Evolutionary conservation across 1,140 invertebrate genomes (phyloP), one percentile per base, ranked within the genome.

Genomic region (Neodiprion lecontei): DNA sequence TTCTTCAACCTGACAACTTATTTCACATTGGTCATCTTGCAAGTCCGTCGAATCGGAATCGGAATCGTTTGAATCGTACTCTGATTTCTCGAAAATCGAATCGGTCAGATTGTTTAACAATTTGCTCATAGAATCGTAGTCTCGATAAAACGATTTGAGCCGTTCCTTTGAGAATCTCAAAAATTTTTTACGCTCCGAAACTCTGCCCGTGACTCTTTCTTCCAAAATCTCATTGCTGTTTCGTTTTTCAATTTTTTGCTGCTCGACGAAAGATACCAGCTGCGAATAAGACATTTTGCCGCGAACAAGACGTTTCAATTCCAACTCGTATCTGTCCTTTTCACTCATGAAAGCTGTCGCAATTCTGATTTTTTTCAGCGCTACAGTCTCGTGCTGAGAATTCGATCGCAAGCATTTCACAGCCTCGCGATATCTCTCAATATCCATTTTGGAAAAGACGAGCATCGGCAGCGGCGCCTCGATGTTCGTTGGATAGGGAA

Each of bases 401-500:
- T 82, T 66, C 14, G 71, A 77, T 61, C 40, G 69, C 47, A 86
- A 77, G 79, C 82, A 85, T 47, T 69, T 68, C 49, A 86, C 70
- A 67, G 82, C 75, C 48, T 78, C 66, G 70, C 75, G 78, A 72
- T 87, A 88, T 65, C 75, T 40, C 14, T 80, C 72, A 8, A 82
- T 75, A 10, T 85, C 83, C 28, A 72, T 68, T n/a, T 79, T 40
- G 0, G 74, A 76, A 21, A 88, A 78, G 80, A 85, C 84, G 23
- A 87, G 77, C 76, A 79, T 80, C 14, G 84, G 83, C 75, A 83
- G 77, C 48, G 67, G 9, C 17, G 72, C 75, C 69, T 81, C 47
- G 53, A 21, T 40, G 50, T 81, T 69, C 3, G 82, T 40, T 14
- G 70, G 84, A 80, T 85, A 87, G 14, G 83, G 83, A 77, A 85